Conservation (phyloP, 30 jellyfish, hydroid and myxozoan genomes). For the Chrysaora quinquecirrha region DNA sequence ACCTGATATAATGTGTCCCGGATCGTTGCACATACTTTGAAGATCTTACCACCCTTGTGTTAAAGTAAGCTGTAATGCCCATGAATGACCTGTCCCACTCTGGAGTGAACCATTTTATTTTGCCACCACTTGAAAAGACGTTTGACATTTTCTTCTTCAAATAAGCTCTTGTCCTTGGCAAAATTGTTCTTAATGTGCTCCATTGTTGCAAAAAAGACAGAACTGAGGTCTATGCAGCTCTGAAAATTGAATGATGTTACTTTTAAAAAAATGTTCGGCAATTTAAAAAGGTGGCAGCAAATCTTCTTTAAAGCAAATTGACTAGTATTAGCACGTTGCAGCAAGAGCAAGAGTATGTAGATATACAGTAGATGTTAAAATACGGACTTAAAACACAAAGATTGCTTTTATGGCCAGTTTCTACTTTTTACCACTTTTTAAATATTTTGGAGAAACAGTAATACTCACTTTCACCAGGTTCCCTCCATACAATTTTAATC, state of each 20-base stretch:
- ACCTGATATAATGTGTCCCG: slow-evolving; percentile 11
- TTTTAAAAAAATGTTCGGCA: neutral
- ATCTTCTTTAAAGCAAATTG: neutral
- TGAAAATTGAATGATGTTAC: slow-evolving; percentile 12
- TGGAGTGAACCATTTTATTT: slow-evolving; percentile 13
- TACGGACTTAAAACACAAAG: neutral
- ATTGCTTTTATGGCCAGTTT: slow-evolving; percentile 1
- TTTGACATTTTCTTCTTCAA: neutral
- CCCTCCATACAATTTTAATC: slow-evolving; percentile 11
- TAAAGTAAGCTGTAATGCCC: neutral
- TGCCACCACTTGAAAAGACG: slow-evolving; percentile 25
- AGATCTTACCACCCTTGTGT: slow-evolving; percentile 1
- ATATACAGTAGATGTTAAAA: neutral
- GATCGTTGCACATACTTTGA: neutral
- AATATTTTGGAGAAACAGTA: neutral
- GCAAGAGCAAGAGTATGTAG: neutral
- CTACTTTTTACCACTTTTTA: neutral
- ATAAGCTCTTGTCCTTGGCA: neutral
- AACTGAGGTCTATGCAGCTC: neutral
- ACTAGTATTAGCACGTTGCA: neutral
- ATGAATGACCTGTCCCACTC: slow-evolving; percentile 15
- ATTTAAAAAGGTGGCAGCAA: neutral
- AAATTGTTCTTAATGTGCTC: neutral
- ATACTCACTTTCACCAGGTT: slow-evolving; percentile 1
- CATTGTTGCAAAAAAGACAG: slow-evolving; percentile 4